These are phyloP conservation scores for Ylistrum balloti DNA, from an alignment of 1,140 invertebrate genomes.

Conservation along the genomic window DNA sequence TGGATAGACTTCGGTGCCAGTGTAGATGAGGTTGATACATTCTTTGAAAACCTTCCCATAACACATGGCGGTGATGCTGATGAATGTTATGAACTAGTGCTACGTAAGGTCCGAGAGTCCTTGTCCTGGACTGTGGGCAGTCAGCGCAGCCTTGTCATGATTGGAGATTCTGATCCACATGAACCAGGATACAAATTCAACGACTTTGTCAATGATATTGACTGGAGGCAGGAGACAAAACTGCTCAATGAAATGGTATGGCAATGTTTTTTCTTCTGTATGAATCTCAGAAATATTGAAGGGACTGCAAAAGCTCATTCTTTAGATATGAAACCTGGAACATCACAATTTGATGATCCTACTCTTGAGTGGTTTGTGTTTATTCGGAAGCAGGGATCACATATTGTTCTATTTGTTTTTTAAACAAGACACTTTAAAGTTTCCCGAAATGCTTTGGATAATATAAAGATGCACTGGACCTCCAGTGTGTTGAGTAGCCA, in stretches of 20 bases:
- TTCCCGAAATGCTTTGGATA: too few species aligned
- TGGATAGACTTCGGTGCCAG: slow-evolving; percentile 71
- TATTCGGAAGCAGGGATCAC: too few species aligned
- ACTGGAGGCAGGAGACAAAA: slow-evolving; percentile 72
- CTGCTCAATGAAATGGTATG: slow-evolving; percentile 62
- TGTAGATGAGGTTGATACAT: slow-evolving; percentile 67
- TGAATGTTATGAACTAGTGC: slow-evolving; percentile 76
- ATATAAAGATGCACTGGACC: too few species aligned
- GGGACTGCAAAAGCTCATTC: too few species aligned
- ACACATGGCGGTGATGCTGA: slow-evolving; percentile 72
- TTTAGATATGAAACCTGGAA: too few species aligned
- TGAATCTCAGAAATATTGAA: too few species aligned
- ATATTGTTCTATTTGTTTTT: too few species aligned
- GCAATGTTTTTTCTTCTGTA: not conserved
- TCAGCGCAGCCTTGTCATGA: slow-evolving; percentile 75
- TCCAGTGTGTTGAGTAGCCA: too few species aligned
- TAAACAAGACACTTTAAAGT: too few species aligned
- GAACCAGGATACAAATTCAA: slow-evolving; percentile 66
- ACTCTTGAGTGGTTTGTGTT: too few species aligned
- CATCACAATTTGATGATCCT: too few species aligned
- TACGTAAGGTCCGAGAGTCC: slow-evolving; percentile 66
- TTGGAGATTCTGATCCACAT: slow-evolving; percentile 76
- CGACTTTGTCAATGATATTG: slow-evolving; percentile 65
- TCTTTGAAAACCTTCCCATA: slow-evolving; percentile 68
- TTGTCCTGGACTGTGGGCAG: slow-evolving; percentile 74